These are phyloP conservation scores for Balanococcus diminutus DNA, from an alignment of 2,888 invertebrate species.

Conservation along the genomic window DNA sequence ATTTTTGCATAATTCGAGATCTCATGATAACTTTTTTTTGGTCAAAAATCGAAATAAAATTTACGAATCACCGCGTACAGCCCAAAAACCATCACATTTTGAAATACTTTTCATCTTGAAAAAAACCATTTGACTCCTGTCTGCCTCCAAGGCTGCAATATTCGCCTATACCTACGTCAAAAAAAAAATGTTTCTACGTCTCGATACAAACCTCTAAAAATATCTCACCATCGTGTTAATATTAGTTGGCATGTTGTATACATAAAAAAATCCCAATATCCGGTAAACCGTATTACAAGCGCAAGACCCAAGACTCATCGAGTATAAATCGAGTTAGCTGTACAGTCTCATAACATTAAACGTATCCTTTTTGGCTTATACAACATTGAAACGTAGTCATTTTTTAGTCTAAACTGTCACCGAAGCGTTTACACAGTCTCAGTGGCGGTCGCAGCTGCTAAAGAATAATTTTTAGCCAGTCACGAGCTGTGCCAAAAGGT, in stretches of 20 bases:
- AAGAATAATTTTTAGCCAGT: not conserved
- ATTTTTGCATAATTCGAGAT: no score
- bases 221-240: not conserved
- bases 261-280: constrained; percentile 31
- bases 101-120: no score
- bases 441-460: not conserved
- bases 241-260: constrained; percentile 20
- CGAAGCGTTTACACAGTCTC: no score
- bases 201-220: not conserved
- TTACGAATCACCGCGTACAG: no score
- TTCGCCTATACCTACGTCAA: not conserved
- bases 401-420: constrained; percentile 16
- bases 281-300: constrained; percentile 2
- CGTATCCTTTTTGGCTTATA: constrained; percentile 10
- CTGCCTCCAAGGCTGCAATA: no score
- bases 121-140: no score
- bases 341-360: not conserved
- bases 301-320: not conserved
- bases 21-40: no score
- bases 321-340: not conserved
- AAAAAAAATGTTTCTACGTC: not conserved
- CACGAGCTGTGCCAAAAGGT: not conserved
- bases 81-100: no score
- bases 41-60: no score
- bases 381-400: not conserved